Evolutionary conservation across 2,888 invertebrate species (phyloP), one percentile per base, ranked within the genome.

Genomic region (Melinaea menophilus): DNA sequence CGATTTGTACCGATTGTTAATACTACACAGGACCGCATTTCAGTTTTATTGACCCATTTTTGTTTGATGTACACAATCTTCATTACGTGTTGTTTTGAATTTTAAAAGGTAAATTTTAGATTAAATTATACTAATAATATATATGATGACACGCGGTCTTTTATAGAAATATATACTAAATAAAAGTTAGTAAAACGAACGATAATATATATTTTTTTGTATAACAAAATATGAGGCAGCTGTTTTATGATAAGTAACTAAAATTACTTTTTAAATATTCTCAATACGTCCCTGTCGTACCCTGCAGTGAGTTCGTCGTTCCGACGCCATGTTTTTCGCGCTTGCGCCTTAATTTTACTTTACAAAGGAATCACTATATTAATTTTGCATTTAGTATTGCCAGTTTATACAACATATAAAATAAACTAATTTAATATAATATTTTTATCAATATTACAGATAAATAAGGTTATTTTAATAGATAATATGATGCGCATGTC

Each of bases 261-360:
- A 9, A 51, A 31, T 31, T 31, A 7, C 31, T 5, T 51, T 1
- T 5, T 51, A 51, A 51, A 5, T 9, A 9, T 11, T 31, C 2
- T 51, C 11, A 81, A 70, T 86, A 61, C 81, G 76, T 66, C 72
- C 76, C 88, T 85, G 85, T 66, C 73, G 79, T 78, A 80, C 85
- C 86, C 88, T 82, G 85, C 85, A 84, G 79, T 79, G 79, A 84
- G 82, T 80, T 80, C 80, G 80, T 79, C 77, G 76, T 69, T 72
- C 69, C 69, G 85, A 84, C 86, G 88, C 88, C 88, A 89, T 88
- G 73, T 86, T 87, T 84, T 82, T 72, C 80, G 78, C 90, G 90
- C 90, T 88, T 89, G 90, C 90, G 90, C 82, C 62, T 61, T 71
- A 71, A 77, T 76, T 80, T 79, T 77, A 78, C 72, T 73, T 72